phyloP scores from a whole-genome alignment of 2,888 invertebrate species.

The Protula sp. region DNA sequence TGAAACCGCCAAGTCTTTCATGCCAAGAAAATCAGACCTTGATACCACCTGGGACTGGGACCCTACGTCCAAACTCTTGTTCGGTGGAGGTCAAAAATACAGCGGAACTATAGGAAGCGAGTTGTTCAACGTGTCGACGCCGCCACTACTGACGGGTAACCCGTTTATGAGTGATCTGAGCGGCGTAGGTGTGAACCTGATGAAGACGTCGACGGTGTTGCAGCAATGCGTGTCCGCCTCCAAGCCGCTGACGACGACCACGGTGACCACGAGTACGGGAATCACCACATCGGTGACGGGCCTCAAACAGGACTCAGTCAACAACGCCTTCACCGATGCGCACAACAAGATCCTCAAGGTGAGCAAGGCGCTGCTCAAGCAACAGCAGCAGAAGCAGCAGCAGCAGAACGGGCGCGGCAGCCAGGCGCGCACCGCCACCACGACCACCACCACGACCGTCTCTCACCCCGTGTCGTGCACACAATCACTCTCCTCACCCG shows the following conservation, averaged over 20 bases:
- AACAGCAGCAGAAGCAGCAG: not conserved
- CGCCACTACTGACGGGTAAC: slow-evolving; percentile 20
- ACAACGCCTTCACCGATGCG: not conserved
- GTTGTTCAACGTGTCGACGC: slow-evolving; percentile 36
- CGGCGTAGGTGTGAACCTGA: not conserved
- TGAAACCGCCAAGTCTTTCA: no score
- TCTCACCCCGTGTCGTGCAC: not conserved
- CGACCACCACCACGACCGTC: not conserved
- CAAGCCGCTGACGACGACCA: not conserved
- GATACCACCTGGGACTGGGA: no score
- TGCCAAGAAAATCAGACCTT: no score
- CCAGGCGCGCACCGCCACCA: not conserved
- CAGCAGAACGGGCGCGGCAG: no score
- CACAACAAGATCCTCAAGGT: not conserved
- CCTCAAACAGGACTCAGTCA: not conserved
- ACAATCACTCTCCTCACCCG: slow-evolving; percentile 68
- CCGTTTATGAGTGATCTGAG: slow-evolving; percentile 16
- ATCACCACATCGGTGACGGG: not conserved
- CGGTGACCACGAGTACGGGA: not conserved
- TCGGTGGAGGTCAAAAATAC: slow-evolving; percentile 14
- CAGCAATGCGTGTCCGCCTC: slow-evolving; percentile 2
- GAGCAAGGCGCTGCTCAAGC: not conserved
- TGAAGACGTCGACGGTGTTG: not conserved
- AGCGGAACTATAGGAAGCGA: slow-evolving; percentile 27
- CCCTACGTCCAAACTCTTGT: no score